Evolutionary conservation across 2,797 vertebrate species (phyloP).

Genomic region (Anas acuta): DNA sequence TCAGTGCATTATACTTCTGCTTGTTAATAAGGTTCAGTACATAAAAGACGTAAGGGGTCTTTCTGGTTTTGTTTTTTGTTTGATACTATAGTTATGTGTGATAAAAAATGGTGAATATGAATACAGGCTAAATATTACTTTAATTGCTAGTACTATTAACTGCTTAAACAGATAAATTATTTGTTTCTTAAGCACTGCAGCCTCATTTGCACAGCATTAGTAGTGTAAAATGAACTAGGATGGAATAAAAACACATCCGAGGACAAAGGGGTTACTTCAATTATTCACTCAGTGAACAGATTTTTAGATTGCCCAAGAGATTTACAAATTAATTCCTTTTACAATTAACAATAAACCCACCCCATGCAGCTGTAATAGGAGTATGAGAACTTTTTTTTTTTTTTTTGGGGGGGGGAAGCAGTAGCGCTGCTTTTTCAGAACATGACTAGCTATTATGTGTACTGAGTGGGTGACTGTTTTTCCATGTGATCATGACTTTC

Average conservation of each 20-base stretch:
- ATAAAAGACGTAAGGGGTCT: neutral
- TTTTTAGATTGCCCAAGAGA: neutral
- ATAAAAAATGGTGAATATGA: neutral
- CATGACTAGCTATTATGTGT: constrained; percentile 56
- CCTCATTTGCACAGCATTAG: neutral
- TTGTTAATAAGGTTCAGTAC: neutral
- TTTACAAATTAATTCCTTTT: constrained; percentile 23
- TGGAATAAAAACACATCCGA: neutral
- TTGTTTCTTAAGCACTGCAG: neutral
- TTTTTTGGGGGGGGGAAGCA: neutral
- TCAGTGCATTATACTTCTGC: neutral
- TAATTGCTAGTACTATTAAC: neutral
- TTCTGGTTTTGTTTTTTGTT: neutral
- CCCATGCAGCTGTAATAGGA: neutral
- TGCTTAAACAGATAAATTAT: neutral
- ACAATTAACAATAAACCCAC: neutral
- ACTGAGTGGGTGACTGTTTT: constrained; percentile 65
- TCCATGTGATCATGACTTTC: constrained; percentile 69
- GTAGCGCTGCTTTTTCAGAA: constrained; percentile 10
- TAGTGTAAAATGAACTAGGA: neutral
- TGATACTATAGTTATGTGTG: neutral
- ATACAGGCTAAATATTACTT: neutral
- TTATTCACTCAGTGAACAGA: constrained; percentile 10
- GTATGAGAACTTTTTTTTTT: neutral
- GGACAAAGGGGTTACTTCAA: constrained; percentile 7